Conservation (phyloP, 2,113 vertebrate genomes). For the Athene noctua region DNA sequence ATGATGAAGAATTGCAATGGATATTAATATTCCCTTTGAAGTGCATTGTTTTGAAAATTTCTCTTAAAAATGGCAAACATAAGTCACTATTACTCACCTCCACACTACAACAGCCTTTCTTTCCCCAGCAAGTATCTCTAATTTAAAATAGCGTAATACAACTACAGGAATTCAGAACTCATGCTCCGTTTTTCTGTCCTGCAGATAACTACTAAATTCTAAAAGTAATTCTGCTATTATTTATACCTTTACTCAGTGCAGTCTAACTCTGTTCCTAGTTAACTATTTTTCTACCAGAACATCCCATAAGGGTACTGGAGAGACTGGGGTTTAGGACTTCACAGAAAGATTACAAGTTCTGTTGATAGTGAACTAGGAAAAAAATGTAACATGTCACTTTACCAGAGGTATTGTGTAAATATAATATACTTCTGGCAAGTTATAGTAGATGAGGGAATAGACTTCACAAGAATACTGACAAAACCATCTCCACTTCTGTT, state of each 20-base stretch:
- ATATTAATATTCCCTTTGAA: background rate
- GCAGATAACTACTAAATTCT: background rate
- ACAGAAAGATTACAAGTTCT: background rate
- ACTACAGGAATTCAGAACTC: background rate
- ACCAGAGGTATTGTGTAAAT: background rate
- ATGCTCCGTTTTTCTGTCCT: background rate
- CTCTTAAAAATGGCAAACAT: background rate
- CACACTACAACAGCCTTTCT: background rate
- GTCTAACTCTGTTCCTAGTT: background rate
- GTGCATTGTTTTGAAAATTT: background rate
- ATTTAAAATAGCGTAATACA: background rate
- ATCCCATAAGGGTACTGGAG: background rate
- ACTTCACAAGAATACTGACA: background rate
- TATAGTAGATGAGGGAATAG: background rate
- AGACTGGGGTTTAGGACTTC: background rate
- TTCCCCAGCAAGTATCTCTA: background rate
- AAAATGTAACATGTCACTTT: background rate
- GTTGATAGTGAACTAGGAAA: background rate
- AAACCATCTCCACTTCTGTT: background rate
- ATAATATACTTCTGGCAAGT: background rate
- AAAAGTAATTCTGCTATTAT: background rate
- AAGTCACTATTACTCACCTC: background rate
- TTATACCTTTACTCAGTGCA: background rate
- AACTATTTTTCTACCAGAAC: background rate
- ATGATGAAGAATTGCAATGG: background rate